These are phyloP conservation scores for Bombylius discolor DNA, from an alignment of 2,888 invertebrate genomes.

Conservation along the genomic window DNA sequence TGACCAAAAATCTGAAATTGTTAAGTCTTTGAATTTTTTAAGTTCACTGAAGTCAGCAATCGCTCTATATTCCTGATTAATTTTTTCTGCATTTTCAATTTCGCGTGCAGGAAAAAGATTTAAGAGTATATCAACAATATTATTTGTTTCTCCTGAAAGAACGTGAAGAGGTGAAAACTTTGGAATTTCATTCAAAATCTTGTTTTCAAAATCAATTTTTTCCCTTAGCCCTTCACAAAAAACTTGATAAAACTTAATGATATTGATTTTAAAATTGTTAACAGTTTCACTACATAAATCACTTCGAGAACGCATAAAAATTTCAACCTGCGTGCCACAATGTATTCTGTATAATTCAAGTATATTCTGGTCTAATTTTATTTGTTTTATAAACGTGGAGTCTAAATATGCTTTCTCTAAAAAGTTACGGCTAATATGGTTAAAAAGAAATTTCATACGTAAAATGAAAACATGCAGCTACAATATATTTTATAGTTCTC, in stretches of 20 bases:
- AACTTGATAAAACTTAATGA: conserved; percentile 1
- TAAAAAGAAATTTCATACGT: too few species aligned
- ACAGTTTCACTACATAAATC: background rate
- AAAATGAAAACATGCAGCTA: too few species aligned
- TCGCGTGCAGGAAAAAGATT: conserved; percentile 6
- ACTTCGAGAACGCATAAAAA: too few species aligned
- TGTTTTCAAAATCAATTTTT: conserved; percentile 4
- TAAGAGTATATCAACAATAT: conserved; percentile 1
- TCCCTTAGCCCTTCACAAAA: conserved; percentile 2
- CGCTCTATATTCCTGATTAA: conserved; percentile 7
- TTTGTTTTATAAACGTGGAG: too few species aligned
- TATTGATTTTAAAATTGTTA: background rate
- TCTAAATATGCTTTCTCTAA: too few species aligned
- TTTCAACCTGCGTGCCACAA: too few species aligned
- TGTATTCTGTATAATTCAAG: too few species aligned
- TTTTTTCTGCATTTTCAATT: conserved; percentile 1
- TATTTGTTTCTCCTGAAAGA: conserved; percentile 4
- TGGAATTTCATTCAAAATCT: background rate
- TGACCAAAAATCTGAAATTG: conserved; percentile 5
- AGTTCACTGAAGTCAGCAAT: conserved; percentile 3
- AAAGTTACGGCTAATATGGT: too few species aligned
- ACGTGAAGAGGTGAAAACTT: conserved; percentile 3
- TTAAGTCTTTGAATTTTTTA: conserved; percentile 3
- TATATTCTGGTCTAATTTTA: background rate
- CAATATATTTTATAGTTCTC: background rate